Percentiles rank a stretch among this genome's conserved stretches.
These are phyloP conservation scores for Eleutherodactylus coqui DNA, from an alignment of 2,797 vertebrate species.

Conservation along the genomic window DNA sequence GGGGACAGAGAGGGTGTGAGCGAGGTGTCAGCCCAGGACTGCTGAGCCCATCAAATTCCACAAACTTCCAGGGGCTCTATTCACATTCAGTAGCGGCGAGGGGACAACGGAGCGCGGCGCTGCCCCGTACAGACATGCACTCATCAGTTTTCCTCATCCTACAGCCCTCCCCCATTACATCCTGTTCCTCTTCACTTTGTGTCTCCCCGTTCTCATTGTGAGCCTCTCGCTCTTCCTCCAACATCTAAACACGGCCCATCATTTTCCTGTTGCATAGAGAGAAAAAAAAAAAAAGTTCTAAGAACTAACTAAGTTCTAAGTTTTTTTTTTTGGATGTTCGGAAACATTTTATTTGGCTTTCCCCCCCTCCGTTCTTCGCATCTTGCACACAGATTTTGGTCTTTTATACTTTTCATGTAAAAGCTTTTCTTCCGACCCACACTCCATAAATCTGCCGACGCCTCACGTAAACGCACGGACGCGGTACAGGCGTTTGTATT, in stretches of 20 bases:
- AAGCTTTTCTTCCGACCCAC: neutral
- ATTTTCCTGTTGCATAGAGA: neutral
- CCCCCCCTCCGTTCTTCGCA: neutral
- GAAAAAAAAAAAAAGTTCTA: constrained; percentile 17
- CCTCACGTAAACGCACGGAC: neutral
- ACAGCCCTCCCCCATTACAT: constrained; percentile 24
- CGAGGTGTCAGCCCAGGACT: constrained; percentile 58
- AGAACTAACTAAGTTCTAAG: no score
- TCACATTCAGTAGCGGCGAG: neutral
- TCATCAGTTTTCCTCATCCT: constrained; percentile 36
- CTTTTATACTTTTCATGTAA: neutral
- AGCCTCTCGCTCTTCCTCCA: neutral
- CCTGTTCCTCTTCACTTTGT: constrained; percentile 26
- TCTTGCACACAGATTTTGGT: neutral
- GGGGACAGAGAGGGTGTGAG: constrained; percentile 66
- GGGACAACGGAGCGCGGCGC: neutral
- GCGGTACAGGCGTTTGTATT: neutral
- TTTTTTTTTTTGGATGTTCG: neutral
- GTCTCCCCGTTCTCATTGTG: constrained; percentile 10
- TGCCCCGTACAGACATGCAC: constrained; percentile 32
- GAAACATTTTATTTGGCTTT: neutral
- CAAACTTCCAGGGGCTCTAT: constrained; percentile 44
- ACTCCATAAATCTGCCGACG: neutral
- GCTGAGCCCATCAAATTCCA: constrained; percentile 52
- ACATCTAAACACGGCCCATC: neutral